phyloP scores from a whole-genome alignment of 2,797 vertebrate species.

The Odontamblyopus rebecca region DNA sequence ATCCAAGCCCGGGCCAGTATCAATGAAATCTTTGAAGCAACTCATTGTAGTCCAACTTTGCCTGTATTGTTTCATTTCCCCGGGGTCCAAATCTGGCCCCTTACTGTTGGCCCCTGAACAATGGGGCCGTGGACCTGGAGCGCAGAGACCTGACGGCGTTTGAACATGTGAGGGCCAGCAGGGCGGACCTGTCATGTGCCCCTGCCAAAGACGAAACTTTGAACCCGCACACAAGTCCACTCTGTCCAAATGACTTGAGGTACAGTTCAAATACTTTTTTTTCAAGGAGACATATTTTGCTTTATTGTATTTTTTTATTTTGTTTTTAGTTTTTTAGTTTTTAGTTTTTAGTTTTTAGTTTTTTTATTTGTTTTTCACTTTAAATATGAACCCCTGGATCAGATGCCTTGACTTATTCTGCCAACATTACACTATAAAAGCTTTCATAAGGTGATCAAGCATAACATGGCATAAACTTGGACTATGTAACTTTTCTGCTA shows the following conservation, averaged over 20 bases:
- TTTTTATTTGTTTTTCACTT: no score
- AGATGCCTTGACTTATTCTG: no score
- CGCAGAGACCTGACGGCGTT: conserved; percentile 19
- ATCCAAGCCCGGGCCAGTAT: not conserved
- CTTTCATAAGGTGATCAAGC: no score
- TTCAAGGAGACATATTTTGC: no score
- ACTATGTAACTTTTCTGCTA: no score
- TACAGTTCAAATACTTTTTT: not conserved
- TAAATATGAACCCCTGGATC: no score
- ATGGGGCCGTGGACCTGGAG: conserved; percentile 27
- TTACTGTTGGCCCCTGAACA: conserved; percentile 24
- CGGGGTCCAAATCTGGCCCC: conserved; percentile 19
- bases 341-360: no score
- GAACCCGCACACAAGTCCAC: not conserved
- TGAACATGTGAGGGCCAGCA: conserved; percentile 19
- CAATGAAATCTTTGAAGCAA: conserved; percentile 11
- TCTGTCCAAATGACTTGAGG: not conserved
- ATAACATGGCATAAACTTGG: no score
- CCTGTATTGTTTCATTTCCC: conserved; percentile 11
- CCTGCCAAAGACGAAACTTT: no score
- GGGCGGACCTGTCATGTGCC: not conserved
- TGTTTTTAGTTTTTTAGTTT: no score
- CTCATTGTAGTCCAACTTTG: not conserved
- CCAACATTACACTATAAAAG: no score
- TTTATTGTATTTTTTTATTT: no score